Conservation (phyloP, 1,140 invertebrate species). For the Sitobion miscanthi region DNA sequence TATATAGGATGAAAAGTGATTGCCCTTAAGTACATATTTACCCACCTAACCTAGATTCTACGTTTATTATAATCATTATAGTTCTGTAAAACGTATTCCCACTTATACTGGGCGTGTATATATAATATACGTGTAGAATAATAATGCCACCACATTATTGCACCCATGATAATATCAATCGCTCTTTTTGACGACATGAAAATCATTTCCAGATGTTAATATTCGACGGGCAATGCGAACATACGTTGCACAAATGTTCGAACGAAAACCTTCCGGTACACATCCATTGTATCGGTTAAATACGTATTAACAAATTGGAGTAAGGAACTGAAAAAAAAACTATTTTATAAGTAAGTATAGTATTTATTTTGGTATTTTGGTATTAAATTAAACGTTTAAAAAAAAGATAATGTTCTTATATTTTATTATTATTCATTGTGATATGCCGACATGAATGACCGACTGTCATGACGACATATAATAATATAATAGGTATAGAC, state of each 20-base stretch:
- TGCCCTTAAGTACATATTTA: background rate
- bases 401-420: too few relatives aligned
- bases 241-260: background rate
- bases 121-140: background rate
- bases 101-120: background rate
- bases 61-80: background rate
- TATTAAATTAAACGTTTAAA: background rate
- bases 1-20: background rate
- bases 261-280: background rate
- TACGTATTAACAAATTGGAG: background rate
- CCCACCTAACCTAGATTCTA: background rate
- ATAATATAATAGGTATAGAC: too few relatives aligned
- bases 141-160: background rate
- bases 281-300: background rate
- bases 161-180: background rate
- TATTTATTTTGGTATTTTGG: background rate
- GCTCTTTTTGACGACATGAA: background rate
- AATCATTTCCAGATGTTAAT: background rate
- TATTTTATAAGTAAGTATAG: background rate
- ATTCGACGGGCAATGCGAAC: background rate
- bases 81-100: background rate
- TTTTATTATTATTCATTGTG: too few relatives aligned
- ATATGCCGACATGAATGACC: too few relatives aligned
- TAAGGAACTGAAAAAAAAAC: background rate
- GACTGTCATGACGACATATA: too few relatives aligned